Conservation (phyloP, 1,140 invertebrate species). For the Zaprionus tsacasi region DNA sequence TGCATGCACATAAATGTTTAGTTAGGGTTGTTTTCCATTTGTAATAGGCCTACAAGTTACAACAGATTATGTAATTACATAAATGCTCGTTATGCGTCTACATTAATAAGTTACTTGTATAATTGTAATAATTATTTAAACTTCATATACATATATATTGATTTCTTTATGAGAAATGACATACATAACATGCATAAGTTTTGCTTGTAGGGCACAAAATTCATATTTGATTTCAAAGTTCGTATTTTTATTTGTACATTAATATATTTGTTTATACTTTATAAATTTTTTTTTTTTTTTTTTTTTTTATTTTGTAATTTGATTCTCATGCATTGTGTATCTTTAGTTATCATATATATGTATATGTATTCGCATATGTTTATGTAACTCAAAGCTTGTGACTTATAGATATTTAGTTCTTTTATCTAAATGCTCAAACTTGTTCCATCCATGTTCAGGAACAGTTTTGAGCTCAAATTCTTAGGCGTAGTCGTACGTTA, state of each 20-base stretch:
- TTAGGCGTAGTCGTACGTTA: slow-evolving; percentile 41
- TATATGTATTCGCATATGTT: slow-evolving; percentile 9
- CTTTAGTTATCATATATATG: slow-evolving; percentile 31
- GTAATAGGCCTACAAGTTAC: slow-evolving; percentile 74
- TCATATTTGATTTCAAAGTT: slow-evolving; percentile 58
- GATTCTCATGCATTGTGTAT: slow-evolving; percentile 40
- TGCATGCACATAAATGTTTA: slow-evolving; percentile 79
- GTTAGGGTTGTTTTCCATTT: slow-evolving; percentile 52
- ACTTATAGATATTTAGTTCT: slow-evolving; percentile 15
- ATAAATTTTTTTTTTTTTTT: neutral
- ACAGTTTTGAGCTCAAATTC: slow-evolving; percentile 15
- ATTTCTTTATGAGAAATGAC: slow-evolving; percentile 51
- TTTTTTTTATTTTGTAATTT: slow-evolving; percentile 26
- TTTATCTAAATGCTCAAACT: neutral
- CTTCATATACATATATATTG: slow-evolving; percentile 44
- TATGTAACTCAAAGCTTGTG: slow-evolving; percentile 17
- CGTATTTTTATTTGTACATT: slow-evolving; percentile 65
- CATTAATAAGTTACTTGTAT: slow-evolving; percentile 43
- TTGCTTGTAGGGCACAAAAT: slow-evolving; percentile 43
- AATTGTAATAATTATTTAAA: slow-evolving; percentile 43
- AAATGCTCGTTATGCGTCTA: slow-evolving; percentile 52
- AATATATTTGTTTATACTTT: slow-evolving; percentile 38
- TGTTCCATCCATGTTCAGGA: neutral
- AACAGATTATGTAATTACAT: slow-evolving; percentile 73
- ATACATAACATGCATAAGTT: slow-evolving; percentile 58